Conservation (phyloP, 2,888 invertebrate species). For the Rotaria magnacalcarata region DNA sequence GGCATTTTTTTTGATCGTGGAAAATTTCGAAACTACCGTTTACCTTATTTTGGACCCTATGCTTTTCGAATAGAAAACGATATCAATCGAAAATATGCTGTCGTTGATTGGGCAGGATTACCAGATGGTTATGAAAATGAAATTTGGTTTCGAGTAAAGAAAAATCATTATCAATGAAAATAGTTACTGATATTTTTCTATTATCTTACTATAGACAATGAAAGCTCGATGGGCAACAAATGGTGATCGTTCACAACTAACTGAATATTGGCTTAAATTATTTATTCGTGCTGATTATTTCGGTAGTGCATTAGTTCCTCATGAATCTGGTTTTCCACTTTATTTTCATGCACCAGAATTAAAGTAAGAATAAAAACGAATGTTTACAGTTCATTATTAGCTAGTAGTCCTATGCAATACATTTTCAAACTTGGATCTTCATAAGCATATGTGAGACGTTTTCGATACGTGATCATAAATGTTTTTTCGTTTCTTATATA, state of each 20-base stretch:
- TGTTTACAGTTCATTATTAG: neutral
- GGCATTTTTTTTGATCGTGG: constrained; percentile 75
- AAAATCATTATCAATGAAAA: constrained; percentile 51
- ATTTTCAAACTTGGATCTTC: too few species aligned
- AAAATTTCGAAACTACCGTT: constrained; percentile 24
- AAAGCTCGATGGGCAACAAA: constrained; percentile 91
- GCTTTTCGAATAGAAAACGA: constrained; percentile 48
- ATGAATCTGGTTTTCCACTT: constrained; percentile 46
- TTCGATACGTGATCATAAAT: too few species aligned
- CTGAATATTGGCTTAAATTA: constrained; percentile 83
- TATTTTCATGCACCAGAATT: constrained; percentile 48
- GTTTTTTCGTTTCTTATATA: too few species aligned
- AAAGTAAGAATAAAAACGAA: constrained; percentile 47
- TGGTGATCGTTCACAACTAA: constrained; percentile 71
- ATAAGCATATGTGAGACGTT: too few species aligned
- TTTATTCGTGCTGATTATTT: constrained; percentile 79
- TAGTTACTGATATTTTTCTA: constrained; percentile 78
- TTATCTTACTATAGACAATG: constrained; percentile 74
- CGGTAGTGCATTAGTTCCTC: constrained; percentile 64
- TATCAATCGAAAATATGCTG: constrained; percentile 45
- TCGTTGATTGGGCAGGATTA: constrained; percentile 46
- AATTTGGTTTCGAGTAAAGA: constrained; percentile 41
- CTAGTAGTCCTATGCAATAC: too few species aligned
- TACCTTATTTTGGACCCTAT: constrained; percentile 51
- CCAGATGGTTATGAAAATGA: constrained; percentile 45